Evolutionary conservation across 2,797 vertebrate species (phyloP).

Genomic region (Enteromius argenteus): DNA sequence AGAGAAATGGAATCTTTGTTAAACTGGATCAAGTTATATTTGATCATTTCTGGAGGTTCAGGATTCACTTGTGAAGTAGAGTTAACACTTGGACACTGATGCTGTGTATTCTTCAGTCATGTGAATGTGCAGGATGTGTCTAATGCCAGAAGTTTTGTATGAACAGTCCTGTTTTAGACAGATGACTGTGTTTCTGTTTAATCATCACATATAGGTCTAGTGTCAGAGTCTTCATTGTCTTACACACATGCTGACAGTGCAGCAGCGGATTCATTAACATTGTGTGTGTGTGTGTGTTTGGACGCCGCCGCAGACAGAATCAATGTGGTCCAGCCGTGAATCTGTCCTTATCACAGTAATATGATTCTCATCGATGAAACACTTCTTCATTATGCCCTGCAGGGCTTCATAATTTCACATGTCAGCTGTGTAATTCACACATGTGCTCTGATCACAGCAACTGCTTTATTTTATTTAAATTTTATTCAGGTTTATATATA

Average conservation of each 20-base stretch:
- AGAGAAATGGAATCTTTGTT: too few relatives aligned
- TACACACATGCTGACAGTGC: slow-evolving; percentile 9
- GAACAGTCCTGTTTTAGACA: neutral
- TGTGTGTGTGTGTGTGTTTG: slow-evolving; percentile 39
- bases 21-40: neutral
- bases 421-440: slow-evolving; percentile 54
- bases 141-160: neutral
- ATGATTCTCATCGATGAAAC: slow-evolving; percentile 82
- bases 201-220: neutral
- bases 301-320: slow-evolving; percentile 64
- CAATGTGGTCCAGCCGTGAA: slow-evolving; percentile 74
- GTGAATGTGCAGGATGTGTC: neutral
- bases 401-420: slow-evolving; percentile 74
- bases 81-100: neutral
- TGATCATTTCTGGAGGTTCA: neutral
- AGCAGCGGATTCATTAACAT: slow-evolving; percentile 52
- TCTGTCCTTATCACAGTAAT: slow-evolving; percentile 84
- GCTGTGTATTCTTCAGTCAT: neutral
- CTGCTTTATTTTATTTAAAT: too few relatives aligned
- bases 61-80: neutral
- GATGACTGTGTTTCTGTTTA: neutral
- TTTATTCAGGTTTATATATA: too few relatives aligned
- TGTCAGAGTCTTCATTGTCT: slow-evolving; percentile 5
- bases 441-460: neutral
- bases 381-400: slow-evolving; percentile 79